Evolutionary conservation across 2,113 vertebrate species (phyloP).

Genomic region (Anser brachyrhynchus): DNA sequence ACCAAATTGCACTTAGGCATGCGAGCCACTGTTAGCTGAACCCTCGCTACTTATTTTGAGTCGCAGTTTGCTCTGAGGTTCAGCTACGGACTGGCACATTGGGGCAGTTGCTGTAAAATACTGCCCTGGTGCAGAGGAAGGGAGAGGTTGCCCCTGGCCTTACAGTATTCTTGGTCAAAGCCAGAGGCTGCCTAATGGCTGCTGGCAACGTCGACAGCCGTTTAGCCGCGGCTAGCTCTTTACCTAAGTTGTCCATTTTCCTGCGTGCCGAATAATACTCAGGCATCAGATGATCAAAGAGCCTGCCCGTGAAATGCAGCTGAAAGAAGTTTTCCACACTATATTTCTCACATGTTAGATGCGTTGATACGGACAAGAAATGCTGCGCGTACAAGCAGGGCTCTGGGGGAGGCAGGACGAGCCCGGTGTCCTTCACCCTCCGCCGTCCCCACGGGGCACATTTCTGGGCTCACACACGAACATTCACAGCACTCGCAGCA

Average conservation of each 20-base stretch:
- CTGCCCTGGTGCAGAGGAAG: background rate
- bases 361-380: background rate
- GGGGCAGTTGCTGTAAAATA: background rate
- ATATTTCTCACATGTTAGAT: slow-evolving; percentile 55
- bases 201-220: background rate
- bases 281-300: slow-evolving; percentile 57
- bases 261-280: background rate
- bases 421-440: rapidly evolving
- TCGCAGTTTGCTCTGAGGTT: background rate
- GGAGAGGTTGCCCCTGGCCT: background rate
- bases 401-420: background rate
- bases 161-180: background rate
- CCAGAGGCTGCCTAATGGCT: slow-evolving; percentile 33
- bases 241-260: slow-evolving; percentile 8
- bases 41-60: background rate
- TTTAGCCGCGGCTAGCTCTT: background rate
- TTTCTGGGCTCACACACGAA: background rate
- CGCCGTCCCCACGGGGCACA: rapidly evolving
- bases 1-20: rapidly evolving
- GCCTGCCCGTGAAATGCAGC: background rate
- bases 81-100: rapidly evolving
- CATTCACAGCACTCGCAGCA: background rate
- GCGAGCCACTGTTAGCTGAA: background rate
- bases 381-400: background rate
- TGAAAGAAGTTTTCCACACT: slow-evolving; percentile 56